These are phyloP conservation scores for Pectinophora gossypiella DNA, from an alignment of 1,140 invertebrate genomes.

Conservation along the genomic window DNA sequence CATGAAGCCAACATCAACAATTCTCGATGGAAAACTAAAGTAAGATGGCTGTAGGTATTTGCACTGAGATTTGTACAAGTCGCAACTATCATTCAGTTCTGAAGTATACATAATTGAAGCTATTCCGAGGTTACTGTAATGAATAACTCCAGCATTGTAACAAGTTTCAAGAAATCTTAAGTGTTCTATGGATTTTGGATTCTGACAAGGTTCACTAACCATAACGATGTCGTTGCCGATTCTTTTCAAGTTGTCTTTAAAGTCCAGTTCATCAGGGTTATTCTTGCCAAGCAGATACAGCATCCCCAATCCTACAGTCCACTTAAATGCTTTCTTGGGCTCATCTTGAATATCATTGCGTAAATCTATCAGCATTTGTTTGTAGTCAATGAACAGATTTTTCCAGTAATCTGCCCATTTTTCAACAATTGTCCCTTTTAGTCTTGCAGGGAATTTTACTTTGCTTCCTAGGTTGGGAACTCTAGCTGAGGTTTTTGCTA, in stretches of 20 bases:
- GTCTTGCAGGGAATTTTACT: conserved; percentile 67
- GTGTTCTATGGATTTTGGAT: conserved; percentile 80
- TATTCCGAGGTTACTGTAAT: conserved; percentile 80
- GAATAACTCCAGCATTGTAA: conserved; percentile 81
- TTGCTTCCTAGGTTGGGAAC: conserved; percentile 28
- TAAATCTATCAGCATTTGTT: conserved; percentile 76
- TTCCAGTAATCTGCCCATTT: conserved; percentile 81
- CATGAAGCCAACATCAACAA: conserved; percentile 87
- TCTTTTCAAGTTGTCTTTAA: conserved; percentile 76
- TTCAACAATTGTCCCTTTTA: conserved; percentile 79
- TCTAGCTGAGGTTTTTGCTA: conserved; percentile 24
- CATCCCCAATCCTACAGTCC: conserved; percentile 64
- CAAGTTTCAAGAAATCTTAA: conserved; percentile 79
- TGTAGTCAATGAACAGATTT: conserved; percentile 77
- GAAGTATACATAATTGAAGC: conserved; percentile 86
- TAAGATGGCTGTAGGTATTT: conserved; percentile 80
- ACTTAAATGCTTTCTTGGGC: conserved; percentile 73
- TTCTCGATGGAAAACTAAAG: conserved; percentile 77
- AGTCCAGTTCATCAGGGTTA: conserved; percentile 82
- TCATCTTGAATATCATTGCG: conserved; percentile 76
- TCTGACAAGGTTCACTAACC: conserved; percentile 80
- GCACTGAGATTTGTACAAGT: conserved; percentile 84
- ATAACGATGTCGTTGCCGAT: conserved; percentile 79
- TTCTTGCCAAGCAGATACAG: conserved; percentile 63
- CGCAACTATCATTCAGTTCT: conserved; percentile 79